Conservation (phyloP, 2,113 vertebrate species). For the Shinisaurus crocodilurus region DNA sequence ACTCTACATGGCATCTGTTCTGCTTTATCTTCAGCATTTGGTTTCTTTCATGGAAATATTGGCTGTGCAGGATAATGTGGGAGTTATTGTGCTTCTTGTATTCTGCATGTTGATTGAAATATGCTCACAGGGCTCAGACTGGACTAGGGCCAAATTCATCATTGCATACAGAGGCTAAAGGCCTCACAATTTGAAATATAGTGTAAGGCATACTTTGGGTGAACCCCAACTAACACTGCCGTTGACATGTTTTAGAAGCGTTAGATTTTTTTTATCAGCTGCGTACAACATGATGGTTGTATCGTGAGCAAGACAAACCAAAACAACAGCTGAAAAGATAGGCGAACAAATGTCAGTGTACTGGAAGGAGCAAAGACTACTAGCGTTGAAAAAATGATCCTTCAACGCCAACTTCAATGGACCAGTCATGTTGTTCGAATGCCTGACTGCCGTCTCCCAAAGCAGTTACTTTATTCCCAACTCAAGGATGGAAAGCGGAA, state of each 20-base stretch:
- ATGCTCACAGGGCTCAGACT: background rate
- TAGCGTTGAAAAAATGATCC: no score
- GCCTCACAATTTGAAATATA: background rate
- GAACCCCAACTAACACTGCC: background rate
- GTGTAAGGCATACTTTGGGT: background rate
- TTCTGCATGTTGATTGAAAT: background rate
- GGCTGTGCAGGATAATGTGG: background rate
- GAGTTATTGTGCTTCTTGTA: background rate
- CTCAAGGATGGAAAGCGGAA: no score
- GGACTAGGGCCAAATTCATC: background rate
- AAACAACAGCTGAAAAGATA: background rate
- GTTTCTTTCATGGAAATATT: slow-evolving; percentile 13
- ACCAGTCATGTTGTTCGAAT: no score
- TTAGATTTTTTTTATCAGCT: background rate
- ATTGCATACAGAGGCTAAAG: background rate
- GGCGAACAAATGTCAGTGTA: no score
- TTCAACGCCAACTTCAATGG: no score
- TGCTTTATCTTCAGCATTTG: background rate
- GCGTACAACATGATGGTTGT: background rate
- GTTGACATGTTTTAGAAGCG: background rate
- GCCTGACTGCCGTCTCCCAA: no score
- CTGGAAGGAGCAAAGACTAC: no score
- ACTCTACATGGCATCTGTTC: background rate
- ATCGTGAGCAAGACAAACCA: background rate
- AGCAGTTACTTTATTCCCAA: no score